Base-by-base conservation (phyloP, 2,888 invertebrate species). In the Neoascia interrupta region DNA sequence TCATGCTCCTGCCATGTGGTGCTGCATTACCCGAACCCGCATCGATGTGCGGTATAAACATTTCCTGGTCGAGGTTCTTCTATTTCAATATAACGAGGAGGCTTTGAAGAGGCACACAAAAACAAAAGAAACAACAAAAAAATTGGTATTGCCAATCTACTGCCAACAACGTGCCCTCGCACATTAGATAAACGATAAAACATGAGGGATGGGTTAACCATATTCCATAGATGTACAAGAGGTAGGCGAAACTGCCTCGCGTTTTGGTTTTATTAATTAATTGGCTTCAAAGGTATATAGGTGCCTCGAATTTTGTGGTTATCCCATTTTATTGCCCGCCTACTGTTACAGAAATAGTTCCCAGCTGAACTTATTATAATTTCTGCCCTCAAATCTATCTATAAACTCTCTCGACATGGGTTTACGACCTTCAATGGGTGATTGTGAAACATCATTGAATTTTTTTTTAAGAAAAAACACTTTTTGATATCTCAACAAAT, bases 1-100 rank as follows among this genome's bases (percentile, higher is more conserved):
- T 45, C 58, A 34, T 54, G 28, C 28, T 6, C 11, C 39, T 54
- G 16, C 39, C 37, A 54, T 43, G 15, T 58, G 23, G 43, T 31
- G 31, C 19, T 31, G 19, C 31, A 2, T 26, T n/a, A n/a, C n/a
- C 34, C 21, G 21, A 23, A 13, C 58, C 54, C 41, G 41, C 39
- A 26, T 41, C 19, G 26, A 26, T 26, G 39, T 54, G 51, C n/a
- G n/a, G 11, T 34, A 58, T 58, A 15, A 21, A 23, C 58, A 16
- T 58, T 58, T 58, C 45, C 58, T 58, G 45, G 45, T 43, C 58
- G 1, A 34, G 16, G 16, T 23, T 34, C 47, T 47, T 47, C 43
- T 16, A 28, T 21, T 11, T n/a, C n/a, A n/a, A n/a, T n/a, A n/a
- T n/a, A n/a, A 23, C 10, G 36, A 53, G n/a, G 53, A 36, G 53